Base-by-base conservation (phyloP, 1,140 invertebrate species). In the Drosophila nebulosa region DNA sequence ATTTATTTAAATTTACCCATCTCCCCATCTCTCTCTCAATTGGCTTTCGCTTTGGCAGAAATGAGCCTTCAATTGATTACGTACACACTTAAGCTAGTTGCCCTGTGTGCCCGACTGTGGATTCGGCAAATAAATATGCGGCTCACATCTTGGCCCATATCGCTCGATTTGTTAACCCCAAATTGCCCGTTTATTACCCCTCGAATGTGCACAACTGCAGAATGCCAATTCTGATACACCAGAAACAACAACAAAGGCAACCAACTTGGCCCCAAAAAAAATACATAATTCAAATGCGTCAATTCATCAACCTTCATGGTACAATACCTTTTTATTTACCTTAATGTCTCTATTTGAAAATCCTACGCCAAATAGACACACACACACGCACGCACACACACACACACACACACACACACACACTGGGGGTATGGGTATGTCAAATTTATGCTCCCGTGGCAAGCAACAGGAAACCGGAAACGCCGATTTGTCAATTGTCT, bases 241-340 rank as follows among this genome's bases (percentile, higher is more conserved):
- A 16, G 1, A 16, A 42, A 18, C 5, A 5, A n/a, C n/a, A n/a
- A n/a, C n/a, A n/a, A n/a, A 42, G 14, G 14, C 39, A 42, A 42
- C 39, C 50, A 14, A 32, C 14, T 6, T 21, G 6, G 21, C n/a
- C 12, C 55, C 9, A 32, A 22, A 71, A 66, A 60, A 74, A 66
- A 73, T 73, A 66, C 56, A 74, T 74, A 74, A 74, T 74, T 74
- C 66, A 74, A 74, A 74, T 74, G 70, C 71, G 36, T 64, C 71
- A 52, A 74, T 74, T 74, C 71, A 74, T 74, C 70, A 74, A 61
- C 36, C 52, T 61, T 74, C 71, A 74, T 67, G 71, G 71, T 39
- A 67, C 70, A 67, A 74, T 74, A 50, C 70, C 70, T 61, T 67
- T 74, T 74, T 74, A 74, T 74, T 74, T 58, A 74, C 71, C 51